These are phyloP conservation scores for Sceloporus undulatus DNA, from an alignment of 2,113 vertebrate genomes.

Conservation along the genomic window DNA sequence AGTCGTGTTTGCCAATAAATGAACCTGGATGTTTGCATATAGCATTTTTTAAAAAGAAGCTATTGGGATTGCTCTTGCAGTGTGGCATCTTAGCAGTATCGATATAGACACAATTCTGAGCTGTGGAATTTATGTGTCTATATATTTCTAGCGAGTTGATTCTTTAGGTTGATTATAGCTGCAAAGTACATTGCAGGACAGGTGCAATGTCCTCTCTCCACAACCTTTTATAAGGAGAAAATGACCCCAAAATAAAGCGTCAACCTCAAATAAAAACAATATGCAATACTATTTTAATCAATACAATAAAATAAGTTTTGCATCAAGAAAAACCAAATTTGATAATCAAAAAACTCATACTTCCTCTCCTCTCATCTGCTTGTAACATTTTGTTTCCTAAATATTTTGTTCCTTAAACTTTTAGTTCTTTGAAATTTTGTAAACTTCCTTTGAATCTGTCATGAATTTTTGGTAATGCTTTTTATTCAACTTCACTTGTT, in stretches of 20 bases:
- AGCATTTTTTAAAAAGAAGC: no score
- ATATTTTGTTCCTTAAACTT: no score
- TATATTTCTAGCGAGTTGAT: constrained; percentile 35
- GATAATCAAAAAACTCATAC: no score
- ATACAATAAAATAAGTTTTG: not conserved
- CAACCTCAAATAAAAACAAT: not conserved
- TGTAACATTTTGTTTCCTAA: no score
- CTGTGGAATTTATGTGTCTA: constrained; percentile 4
- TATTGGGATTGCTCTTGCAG: constrained; percentile 5
- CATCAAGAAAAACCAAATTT: no score
- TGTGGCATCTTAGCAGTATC: constrained; percentile 18
- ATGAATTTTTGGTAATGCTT: no score
- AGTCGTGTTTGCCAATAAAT: no score
- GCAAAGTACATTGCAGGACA: not conserved
- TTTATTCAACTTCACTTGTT: no score
- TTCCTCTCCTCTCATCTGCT: no score
- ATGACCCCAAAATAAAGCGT: not conserved
- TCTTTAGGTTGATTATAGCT: not conserved
- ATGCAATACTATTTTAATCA: not conserved
- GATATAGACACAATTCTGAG: constrained; percentile 6
- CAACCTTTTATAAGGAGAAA: not conserved
- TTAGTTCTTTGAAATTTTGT: no score
- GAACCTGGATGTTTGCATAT: no score
- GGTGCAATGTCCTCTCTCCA: not conserved
- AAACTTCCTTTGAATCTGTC: no score